Evolutionary conservation across 2,797 vertebrate species (phyloP).

Genomic region (Sebastes hubbsi): DNA sequence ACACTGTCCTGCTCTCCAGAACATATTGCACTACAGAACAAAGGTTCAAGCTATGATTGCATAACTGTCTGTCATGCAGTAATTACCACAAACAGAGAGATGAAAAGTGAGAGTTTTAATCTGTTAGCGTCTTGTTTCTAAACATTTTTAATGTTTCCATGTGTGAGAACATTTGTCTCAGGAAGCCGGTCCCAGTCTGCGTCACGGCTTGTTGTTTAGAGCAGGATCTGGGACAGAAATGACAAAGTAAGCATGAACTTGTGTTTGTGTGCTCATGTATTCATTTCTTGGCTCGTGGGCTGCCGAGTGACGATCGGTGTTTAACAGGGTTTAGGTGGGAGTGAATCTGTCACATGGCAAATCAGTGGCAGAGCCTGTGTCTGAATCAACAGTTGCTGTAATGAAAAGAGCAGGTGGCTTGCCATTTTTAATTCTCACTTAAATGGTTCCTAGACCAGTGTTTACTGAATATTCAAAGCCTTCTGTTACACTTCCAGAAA

Average conservation of each 20-base stretch:
- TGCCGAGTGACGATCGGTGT: conserved; percentile 48
- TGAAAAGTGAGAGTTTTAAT: conserved; percentile 4
- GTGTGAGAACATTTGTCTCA: conserved; percentile 42
- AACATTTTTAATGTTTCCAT: conserved; percentile 34
- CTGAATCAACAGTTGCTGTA: conserved; percentile 71
- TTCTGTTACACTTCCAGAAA: conserved; percentile 62
- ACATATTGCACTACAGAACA: conserved; percentile 45
- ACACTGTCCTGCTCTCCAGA: conserved; percentile 29
- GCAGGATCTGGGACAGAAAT: conserved; percentile 16
- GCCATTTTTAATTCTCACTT: conserved; percentile 78
- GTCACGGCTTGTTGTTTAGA: conserved; percentile 24
- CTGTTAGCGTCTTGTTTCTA: neutral
- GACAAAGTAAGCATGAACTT: conserved; percentile 26
- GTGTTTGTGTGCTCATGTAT: conserved; percentile 31
- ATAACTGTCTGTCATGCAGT: conserved; percentile 14
- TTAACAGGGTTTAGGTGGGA: conserved; percentile 60
- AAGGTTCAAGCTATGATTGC: conserved; percentile 32
- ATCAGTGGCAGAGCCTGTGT: conserved; percentile 55
- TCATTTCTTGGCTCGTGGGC: conserved; percentile 32
- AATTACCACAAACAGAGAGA: conserved; percentile 33
- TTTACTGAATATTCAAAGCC: conserved; percentile 77
- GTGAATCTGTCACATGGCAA: conserved; percentile 64
- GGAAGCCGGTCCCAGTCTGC: conserved; percentile 6
- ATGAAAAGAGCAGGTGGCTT: conserved; percentile 79
- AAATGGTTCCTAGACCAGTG: conserved; percentile 64